Evolutionary conservation across 64 coral and sea anemone genomes (phyloP), one percentile per base, ranked within the genome.

Genomic region (Orbicella faveolata): DNA sequence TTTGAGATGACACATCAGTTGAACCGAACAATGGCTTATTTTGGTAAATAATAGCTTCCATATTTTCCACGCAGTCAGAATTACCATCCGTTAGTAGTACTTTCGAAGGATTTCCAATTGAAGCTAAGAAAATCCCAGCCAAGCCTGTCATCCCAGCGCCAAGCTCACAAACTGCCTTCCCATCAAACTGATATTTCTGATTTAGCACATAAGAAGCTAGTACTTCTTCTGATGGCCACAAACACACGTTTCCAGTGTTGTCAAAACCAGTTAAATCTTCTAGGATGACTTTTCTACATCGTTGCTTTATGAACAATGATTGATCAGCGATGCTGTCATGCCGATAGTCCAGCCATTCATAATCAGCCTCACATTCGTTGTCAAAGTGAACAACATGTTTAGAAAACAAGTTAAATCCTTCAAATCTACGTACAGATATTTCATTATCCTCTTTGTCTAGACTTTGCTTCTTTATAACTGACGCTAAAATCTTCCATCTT

Each of bases 221-320:
- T 23, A 99, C 88, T 87, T 99, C 96, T 73, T 99, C 94, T 66
- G 96, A 92, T 75, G 96, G 96, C 96, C 96, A 99, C 79, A 99
- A 84, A 90, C 96, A 99, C 15, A 99, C 95, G 63, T 99, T 99
- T 16, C 96, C 96, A 75, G 96, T 99, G 75, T 99, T 99, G 73
- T 99, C 94, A 93, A 99, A 99, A 9, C 94, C 96, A 26, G 75
- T 92, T 34, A 95, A 83, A 75, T 99, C 96, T 73, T 86, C 81
- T n/a, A 89, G 19, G 36, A 30, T 20, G 14, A 84, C 81, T 64
- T 84, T 36, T 69, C 81, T 84, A 52, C 35, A 70, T 10, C 81
- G 63, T 21, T 84, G 36, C 65, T 72, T 84, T n/a, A 84, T 65
- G 4, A 84, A 70, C 81, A 84, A 23, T 1, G 63, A 36, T 84